Base-by-base conservation (phyloP, 2,888 invertebrate species). In the Andrena fulva region DNA sequence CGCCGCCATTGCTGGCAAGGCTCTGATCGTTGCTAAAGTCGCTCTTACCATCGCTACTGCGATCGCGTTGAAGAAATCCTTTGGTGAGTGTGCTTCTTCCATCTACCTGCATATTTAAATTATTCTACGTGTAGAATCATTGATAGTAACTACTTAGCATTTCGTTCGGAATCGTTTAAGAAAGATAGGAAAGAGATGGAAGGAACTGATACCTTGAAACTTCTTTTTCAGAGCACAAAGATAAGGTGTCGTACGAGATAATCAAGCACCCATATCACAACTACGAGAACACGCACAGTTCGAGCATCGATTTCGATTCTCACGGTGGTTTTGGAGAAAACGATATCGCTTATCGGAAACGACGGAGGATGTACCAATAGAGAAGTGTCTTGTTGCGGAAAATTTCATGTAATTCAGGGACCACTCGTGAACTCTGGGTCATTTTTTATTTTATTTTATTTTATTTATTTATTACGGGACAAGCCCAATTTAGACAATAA, bases 251-350 rank as follows among this genome's bases (percentile, higher is more conserved):
- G 5, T 97, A 97, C 87, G 97, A 98, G 94, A 97, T 98, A 87
- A 96, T 98, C 72, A 97, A 97, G 93, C 97, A 97, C 94, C 98
- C 97, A n/a, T 96, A 97, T 91, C 96, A 97, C 73, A 96, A 96
- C 68, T 97, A 97, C 92, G 96, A 96, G 89, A 97, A 97, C 91
- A 96, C 96, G 5, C 97, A 97, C 91, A 97, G 97, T 1, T 95
- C 96, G 5, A 95, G 96, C 69, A 96, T 96, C 90, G 94, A 94
- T 83, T 96, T 96, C 87, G 96, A 96, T 67, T 95, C 95, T 87
- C 94, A 94, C 60, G 96, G 96, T 84, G 80, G 75, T 33, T 85
- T 60, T 1, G 78, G 42, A 1, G 88, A 87, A 24, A 62, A 67
- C 7, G 71, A 73, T 12, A 75, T 70, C 2, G 42, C 56, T 12